phyloP scores from a whole-genome alignment of 1,140 invertebrate species.

The Leptonema lineaticorne region DNA sequence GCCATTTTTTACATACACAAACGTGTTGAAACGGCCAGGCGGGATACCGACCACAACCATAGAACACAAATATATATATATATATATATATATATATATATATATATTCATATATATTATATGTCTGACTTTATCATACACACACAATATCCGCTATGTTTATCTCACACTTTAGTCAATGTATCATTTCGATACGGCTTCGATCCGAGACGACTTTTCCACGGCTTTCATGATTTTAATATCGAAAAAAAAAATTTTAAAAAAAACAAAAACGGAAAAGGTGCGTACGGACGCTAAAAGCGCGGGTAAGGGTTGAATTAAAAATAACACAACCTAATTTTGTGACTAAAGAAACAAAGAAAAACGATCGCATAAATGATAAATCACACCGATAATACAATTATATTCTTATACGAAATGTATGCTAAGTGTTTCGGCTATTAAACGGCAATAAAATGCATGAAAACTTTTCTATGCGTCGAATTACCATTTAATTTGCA shows the following conservation, averaged over 20 bases:
- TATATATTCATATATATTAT: background rate
- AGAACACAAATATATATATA: too few species aligned
- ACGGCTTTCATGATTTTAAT: background rate
- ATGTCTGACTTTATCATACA: conserved; percentile 18
- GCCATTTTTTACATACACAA: conserved; percentile 29
- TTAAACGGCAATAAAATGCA: background rate
- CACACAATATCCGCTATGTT: background rate
- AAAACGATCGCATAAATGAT: too few species aligned
- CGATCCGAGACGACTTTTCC: background rate
- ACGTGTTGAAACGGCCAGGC: conserved; percentile 20
- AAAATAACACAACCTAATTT: too few species aligned
- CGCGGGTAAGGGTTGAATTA: too few species aligned
- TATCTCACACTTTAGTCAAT: conserved; percentile 11
- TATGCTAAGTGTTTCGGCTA: background rate
- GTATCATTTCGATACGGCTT: conserved; percentile 13
- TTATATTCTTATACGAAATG: too few species aligned
- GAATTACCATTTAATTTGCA: background rate
- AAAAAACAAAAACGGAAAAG: too few species aligned
- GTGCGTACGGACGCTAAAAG: too few species aligned
- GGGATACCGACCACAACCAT: too few species aligned
- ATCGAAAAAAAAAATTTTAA: background rate
- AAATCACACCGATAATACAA: too few species aligned
- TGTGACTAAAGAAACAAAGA: too few species aligned
- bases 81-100: too few species aligned
- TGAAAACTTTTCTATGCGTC: background rate